Evolutionary conservation across 2,113 vertebrate species (phyloP).

Genomic region (Neopipo cinnamomea): DNA sequence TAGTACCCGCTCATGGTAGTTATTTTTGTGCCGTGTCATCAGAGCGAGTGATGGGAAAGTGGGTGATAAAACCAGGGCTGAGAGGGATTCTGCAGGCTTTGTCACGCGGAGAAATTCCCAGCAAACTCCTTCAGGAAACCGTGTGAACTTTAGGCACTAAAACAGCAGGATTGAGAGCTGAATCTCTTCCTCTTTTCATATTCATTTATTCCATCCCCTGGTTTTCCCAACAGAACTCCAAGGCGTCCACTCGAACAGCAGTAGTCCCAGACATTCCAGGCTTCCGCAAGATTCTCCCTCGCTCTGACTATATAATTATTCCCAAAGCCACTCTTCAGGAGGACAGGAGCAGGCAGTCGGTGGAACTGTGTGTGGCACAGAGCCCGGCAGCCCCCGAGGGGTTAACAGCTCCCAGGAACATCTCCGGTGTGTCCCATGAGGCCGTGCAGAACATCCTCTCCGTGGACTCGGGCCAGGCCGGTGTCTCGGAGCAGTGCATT

Average conservation of each 20-base stretch:
- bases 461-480: constrained; percentile 64
- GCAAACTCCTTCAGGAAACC: not conserved
- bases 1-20: accelerated
- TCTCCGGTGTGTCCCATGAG: constrained; percentile 51
- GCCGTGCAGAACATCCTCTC: constrained; percentile 62
- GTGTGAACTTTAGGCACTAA: not conserved
- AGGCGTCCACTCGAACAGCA: constrained; percentile 61
- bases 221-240: constrained; percentile 70
- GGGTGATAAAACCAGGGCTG: not conserved
- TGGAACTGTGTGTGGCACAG: constrained; percentile 76
- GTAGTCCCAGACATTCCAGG: constrained; percentile 88
- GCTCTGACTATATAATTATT: constrained; percentile 88
- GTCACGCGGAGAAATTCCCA: not conserved
- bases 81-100: not conserved
- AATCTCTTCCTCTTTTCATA: not conserved
- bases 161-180: not conserved
- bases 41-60: not conserved
- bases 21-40: not conserved
- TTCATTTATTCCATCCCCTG: not conserved
- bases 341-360: constrained; percentile 70
- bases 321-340: constrained; percentile 79
- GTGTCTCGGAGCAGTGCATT: constrained; percentile 79
- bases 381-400: constrained; percentile 54
- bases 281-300: constrained; percentile 95
- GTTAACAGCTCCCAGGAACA: constrained; percentile 19